phyloP scores from a whole-genome alignment of 2,113 vertebrate genomes.

The Brachypteracias leptosomus region DNA sequence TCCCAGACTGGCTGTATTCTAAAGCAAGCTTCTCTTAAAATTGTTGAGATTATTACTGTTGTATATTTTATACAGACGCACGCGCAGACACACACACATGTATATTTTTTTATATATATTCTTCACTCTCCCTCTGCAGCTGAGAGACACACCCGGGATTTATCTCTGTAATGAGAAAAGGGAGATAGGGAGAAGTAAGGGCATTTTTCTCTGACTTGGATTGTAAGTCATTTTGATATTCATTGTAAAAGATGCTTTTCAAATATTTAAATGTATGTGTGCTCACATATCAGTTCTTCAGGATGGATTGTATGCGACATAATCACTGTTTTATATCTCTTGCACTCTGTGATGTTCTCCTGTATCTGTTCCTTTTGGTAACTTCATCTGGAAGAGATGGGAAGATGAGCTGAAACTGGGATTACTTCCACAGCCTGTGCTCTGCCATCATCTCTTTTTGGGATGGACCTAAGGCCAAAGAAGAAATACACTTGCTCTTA shows the following conservation, averaged over 20 bases:
- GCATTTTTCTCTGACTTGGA: slow-evolving; percentile 73
- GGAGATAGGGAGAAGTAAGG: slow-evolving; percentile 71
- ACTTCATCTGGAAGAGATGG: slow-evolving; percentile 19
- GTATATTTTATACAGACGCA: slow-evolving; percentile 38
- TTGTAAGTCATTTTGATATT: slow-evolving; percentile 79
- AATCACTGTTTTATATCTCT: slow-evolving; percentile 51
- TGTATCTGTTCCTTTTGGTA: neutral
- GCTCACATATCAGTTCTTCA: slow-evolving; percentile 66
- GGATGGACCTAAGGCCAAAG: neutral
- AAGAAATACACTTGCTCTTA: neutral
- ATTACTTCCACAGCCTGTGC: neutral
- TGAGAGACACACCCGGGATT: slow-evolving; percentile 63
- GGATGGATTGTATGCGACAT: slow-evolving; percentile 52
- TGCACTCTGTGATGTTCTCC: slow-evolving; percentile 5
- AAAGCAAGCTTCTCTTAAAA: slow-evolving; percentile 19
- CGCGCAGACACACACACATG: neutral
- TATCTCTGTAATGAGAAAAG: slow-evolving; percentile 81
- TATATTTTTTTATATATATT: slow-evolving; percentile 10
- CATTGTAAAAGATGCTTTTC: slow-evolving; percentile 78
- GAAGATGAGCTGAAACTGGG: neutral
- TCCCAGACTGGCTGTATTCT: neutral
- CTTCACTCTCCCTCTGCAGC: slow-evolving; percentile 41
- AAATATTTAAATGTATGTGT: slow-evolving; percentile 80
- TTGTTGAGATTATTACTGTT: slow-evolving; percentile 45
- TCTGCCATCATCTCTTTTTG: neutral